Percentiles rank a stretch among this genome's conserved stretches.
phyloP scores from a whole-genome alignment of 53 echinoderm and acorn worm genomes.

The Crossaster papposus region DNA sequence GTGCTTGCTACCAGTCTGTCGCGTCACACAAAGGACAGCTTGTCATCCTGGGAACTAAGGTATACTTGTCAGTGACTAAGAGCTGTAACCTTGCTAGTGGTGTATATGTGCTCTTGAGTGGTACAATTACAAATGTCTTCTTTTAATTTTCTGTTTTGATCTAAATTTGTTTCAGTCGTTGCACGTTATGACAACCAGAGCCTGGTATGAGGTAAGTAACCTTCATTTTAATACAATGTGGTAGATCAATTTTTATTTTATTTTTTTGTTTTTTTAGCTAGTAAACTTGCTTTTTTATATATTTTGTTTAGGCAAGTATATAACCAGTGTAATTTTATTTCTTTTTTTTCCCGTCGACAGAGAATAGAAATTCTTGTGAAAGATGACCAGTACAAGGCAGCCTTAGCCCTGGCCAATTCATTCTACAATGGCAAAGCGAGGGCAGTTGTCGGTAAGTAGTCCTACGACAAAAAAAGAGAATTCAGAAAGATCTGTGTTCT shows the following conservation, averaged over 20 bases:
- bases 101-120: no score
- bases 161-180: slow-evolving; percentile 71
- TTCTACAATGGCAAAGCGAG: slow-evolving; percentile 90
- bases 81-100: no score
- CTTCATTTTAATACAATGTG: not conserved
- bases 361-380: slow-evolving; percentile 85
- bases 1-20: slow-evolving; percentile 95
- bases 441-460: slow-evolving; percentile 81
- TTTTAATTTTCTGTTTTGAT: no score
- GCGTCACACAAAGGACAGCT: slow-evolving; percentile 92
- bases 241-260: no score
- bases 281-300: not conserved
- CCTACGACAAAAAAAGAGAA: not conserved
- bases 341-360: slow-evolving; percentile 36
- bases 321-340: not conserved
- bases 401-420: slow-evolving; percentile 79
- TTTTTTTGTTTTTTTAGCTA: not conserved
- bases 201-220: slow-evolving; percentile 83
- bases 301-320: not conserved
- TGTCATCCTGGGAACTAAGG: slow-evolving; percentile 91
- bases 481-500: no score
- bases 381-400: slow-evolving; percentile 86
- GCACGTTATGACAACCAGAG: slow-evolving; percentile 91
- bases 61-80: no score
- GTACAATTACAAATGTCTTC: not conserved